Percentiles rank a stretch among this genome's conserved stretches.
Conservation (phyloP, 1,140 invertebrate genomes). For the Venturia canescens region DNA sequence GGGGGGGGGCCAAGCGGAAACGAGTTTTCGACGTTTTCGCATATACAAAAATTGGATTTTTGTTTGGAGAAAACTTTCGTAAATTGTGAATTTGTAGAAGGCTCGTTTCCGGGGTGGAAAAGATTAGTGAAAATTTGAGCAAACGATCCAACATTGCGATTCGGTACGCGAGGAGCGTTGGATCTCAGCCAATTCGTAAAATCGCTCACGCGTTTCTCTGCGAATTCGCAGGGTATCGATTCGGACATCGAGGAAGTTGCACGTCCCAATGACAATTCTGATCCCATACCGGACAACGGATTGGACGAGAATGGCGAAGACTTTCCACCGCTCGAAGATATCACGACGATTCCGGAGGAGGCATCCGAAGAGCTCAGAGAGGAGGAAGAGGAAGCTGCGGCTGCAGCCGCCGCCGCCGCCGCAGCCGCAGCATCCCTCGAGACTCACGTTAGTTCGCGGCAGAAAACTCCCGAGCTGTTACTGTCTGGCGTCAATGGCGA, state of each 20-base stretch:
- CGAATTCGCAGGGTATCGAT: constrained; percentile 82
- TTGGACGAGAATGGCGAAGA: constrained; percentile 70
- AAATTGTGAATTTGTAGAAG: too few relatives aligned
- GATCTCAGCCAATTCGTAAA: neutral
- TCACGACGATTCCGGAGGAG: constrained; percentile 74
- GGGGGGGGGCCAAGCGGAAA: too few relatives aligned
- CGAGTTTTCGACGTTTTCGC: too few relatives aligned
- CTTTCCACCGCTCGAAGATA: constrained; percentile 70
- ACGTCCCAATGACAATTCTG: constrained; percentile 70
- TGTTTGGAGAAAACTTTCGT: too few relatives aligned
- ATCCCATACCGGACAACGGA: constrained; percentile 68
- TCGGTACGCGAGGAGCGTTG: too few relatives aligned
- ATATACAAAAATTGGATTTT: too few relatives aligned
- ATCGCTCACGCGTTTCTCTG: neutral
- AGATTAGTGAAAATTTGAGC: too few relatives aligned
- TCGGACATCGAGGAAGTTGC: constrained; percentile 92
- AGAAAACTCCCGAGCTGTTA: constrained; percentile 61
- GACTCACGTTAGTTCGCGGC: constrained; percentile 26
- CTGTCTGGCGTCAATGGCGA: constrained; percentile 61
- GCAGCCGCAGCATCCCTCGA: constrained; percentile 49
- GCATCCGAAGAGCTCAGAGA: constrained; percentile 73
- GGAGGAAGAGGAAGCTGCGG: constrained; percentile 68
- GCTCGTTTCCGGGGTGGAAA: too few relatives aligned
- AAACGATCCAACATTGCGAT: neutral
- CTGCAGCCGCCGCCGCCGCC: constrained; percentile 62